Evolutionary conservation across 2,113 vertebrate species (phyloP).

Genomic region (Hemiscyllium ocellatum): DNA sequence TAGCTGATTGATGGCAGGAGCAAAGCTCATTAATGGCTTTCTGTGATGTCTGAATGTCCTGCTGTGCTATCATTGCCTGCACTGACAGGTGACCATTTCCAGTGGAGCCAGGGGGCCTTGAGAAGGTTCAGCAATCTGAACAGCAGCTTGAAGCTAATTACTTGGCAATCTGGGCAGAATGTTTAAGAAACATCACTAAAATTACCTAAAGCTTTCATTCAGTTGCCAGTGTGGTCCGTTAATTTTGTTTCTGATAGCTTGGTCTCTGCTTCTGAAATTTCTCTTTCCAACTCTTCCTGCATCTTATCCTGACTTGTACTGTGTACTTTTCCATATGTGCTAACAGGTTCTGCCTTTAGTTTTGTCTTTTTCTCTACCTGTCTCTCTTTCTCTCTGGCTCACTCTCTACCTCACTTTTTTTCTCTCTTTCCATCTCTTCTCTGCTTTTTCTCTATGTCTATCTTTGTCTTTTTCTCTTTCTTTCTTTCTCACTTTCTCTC

Average conservation of each 20-base stretch:
- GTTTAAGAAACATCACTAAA: neutral
- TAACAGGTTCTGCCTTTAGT: too few species aligned
- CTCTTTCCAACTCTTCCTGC: neutral
- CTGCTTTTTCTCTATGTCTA: too few species aligned
- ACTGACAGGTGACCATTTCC: neutral
- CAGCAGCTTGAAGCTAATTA: neutral
- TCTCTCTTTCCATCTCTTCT: neutral
- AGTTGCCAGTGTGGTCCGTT: neutral
- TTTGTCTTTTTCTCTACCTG: too few species aligned
- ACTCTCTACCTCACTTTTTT: neutral
- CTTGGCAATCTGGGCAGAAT: neutral
- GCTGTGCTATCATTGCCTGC: neutral
- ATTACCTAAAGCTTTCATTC: neutral
- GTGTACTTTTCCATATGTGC: neutral
- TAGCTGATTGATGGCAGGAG: neutral
- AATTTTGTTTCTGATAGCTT: neutral
- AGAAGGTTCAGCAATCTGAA: neutral
- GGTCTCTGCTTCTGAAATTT: neutral
- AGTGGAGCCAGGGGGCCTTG: neutral
- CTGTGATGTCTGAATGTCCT: neutral
- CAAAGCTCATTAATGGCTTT: neutral
- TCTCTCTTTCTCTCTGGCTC: neutral
- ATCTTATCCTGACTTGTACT: neutral
- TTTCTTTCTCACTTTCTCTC: too few species aligned
- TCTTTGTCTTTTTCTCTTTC: too few species aligned